These are phyloP conservation scores for Dunckerocampus dactyliophorus DNA, from an alignment of 2,113 vertebrate species.

Conservation along the genomic window DNA sequence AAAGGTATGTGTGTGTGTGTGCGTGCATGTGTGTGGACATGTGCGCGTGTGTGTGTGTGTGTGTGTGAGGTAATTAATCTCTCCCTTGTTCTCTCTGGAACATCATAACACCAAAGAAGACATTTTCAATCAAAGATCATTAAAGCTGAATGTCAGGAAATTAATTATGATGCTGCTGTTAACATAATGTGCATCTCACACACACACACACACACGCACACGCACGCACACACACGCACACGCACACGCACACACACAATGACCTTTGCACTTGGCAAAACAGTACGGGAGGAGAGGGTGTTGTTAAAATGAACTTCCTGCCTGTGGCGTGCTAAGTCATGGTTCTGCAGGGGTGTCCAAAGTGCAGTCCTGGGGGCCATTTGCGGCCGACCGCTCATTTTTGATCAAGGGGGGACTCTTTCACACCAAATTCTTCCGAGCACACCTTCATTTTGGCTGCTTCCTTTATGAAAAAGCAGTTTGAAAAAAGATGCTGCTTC, in stretches of 20 bases:
- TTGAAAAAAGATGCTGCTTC: neutral
- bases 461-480: neutral
- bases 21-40: constrained; percentile 3
- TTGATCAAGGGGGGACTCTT: neutral
- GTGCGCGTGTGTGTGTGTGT: constrained; percentile 14
- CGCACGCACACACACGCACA: neutral
- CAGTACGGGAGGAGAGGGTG: too few species aligned
- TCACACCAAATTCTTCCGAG: neutral
- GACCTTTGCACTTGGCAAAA: too few species aligned
- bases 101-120: constrained; percentile 7
- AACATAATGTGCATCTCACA: neutral
- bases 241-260: too few species aligned
- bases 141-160: constrained; percentile 9
- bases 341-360: too few species aligned
- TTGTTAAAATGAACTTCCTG: too few species aligned
- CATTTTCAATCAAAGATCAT: constrained; percentile 10
- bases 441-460: neutral
- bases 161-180: neutral
- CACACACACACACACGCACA: neutral
- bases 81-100: constrained; percentile 24
- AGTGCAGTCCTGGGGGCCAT: too few species aligned
- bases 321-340: too few species aligned
- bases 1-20: constrained; percentile 15
- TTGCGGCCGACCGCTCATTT: too few species aligned
- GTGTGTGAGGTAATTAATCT: neutral